Percentiles rank a stretch among this genome's conserved stretches.
Conservation (phyloP, 2,888 invertebrate species). For the Augiades crinisus region DNA sequence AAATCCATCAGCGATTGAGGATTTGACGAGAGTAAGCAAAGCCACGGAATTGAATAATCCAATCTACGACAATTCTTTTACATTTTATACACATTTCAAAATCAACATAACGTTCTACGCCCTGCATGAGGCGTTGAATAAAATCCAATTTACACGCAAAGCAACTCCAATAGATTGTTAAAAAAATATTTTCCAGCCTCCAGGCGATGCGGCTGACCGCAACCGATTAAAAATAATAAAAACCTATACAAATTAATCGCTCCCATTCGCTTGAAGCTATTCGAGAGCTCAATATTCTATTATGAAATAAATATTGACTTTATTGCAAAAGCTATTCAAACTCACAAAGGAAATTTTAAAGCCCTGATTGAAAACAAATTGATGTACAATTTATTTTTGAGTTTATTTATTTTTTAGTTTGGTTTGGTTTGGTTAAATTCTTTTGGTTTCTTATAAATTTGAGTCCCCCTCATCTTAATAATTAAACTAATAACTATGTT, state of each 20-base stretch:
- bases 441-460: no score
- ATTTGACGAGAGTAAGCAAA: no score
- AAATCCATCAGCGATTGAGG: no score
- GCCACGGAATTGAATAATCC: no score
- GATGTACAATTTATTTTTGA: neutral
- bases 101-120: no score
- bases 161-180: neutral
- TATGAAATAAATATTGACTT: neutral
- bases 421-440: no score
- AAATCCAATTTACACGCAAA: neutral
- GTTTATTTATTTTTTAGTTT: no score
- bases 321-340: neutral
- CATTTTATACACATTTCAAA: no score
- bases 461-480: no score
- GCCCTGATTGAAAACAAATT: neutral
- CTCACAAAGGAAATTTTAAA: neutral
- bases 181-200: constrained; percentile 2
- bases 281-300: constrained; percentile 8
- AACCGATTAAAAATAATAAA: constrained; percentile 15
- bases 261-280: constrained; percentile 3
- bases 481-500: no score
- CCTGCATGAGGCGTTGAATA: neutral
- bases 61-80: no score
- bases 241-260: constrained; percentile 14
- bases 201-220: neutral